Evolutionary conservation across 2,797 vertebrate genomes (phyloP), one percentile per base, ranked within the genome.

Genomic region (Euphonia xanthogaster): DNA sequence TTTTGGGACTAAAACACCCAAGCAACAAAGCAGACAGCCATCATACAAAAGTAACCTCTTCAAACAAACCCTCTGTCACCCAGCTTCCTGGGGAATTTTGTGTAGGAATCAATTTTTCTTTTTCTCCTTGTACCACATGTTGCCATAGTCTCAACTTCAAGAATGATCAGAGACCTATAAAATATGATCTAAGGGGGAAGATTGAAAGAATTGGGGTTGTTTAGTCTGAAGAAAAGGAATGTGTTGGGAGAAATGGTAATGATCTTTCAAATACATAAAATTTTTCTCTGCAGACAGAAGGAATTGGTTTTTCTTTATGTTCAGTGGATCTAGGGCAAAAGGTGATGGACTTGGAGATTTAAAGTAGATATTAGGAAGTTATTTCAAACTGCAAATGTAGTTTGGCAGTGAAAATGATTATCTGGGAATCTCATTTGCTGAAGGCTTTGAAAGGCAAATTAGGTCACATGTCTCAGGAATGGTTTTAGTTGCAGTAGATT

Each of bases 131-230:
- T 79, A 60, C 67, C 48, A 25, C 33, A 1, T 48, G 57, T 87
- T 88, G 37, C 76, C 72, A 44, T 60, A 63, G 50, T 73, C 85
- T 93, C 37, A 62, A 31, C 84, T 93, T 88, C 58, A 79, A 73
- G 60, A 87, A 31, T 42, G 77, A 96, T 95, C 71, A 87, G 91
- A 96, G 93, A 62, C 71, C 62, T 87, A 70, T 74, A 79, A 94
- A 94, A 73, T 22, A 55, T 66, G 86, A 95, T 95, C 93, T 93
- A 18, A 95, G 70, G 45, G 50, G 37, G 73, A 39, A 76, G 48
- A 66, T n/a, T 95, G 91, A 92, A 95, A 93, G 94, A 95, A 95
- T 60, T 90, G 54, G 92, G 83, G 13, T 96, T 72, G 73, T 81
- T 93, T 62, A 72, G 62, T 65, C 55, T 92, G 58, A 88, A 51